Conservation (phyloP, 2,797 vertebrate genomes). For the Chelonia mydas region DNA sequence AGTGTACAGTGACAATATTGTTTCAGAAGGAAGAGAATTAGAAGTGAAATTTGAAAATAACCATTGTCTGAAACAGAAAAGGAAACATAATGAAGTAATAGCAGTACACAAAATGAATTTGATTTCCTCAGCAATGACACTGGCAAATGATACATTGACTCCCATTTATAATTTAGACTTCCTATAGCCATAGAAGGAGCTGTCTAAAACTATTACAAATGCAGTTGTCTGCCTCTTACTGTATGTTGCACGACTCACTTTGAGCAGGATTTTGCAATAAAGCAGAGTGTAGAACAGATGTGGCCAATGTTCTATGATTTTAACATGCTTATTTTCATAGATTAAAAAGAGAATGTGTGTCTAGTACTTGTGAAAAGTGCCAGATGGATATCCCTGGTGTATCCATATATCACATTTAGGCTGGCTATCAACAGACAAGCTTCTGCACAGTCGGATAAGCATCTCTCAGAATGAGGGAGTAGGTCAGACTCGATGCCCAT, state of each 20-base stretch:
- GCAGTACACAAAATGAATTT: conserved; percentile 4
- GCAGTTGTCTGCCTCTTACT: not conserved
- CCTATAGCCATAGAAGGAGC: conserved; percentile 4
- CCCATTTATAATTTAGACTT: conserved; percentile 28
- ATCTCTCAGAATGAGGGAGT: not conserved
- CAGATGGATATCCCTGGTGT: not conserved
- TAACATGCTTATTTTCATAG: not conserved
- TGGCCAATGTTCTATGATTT: not conserved
- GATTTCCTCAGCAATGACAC: conserved; percentile 18
- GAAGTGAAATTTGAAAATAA: conserved; percentile 74
- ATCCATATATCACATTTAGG: rapidly evolving
- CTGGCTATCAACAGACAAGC: not conserved
- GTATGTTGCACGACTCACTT: not conserved
- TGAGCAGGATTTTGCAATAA: not conserved
- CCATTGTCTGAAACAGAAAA: conserved; percentile 69
- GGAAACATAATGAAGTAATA: conserved; percentile 73
- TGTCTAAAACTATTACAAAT: not conserved
- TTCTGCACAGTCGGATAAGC: not conserved
- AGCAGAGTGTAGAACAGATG: not conserved
- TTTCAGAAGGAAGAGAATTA: conserved; percentile 70
- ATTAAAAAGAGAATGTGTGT: not conserved
- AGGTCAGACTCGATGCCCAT: not conserved
- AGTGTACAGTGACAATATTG: conserved; percentile 59
- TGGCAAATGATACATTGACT: not conserved
- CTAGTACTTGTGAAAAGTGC: not conserved